Conservation (phyloP, 2,113 vertebrate species). For the Istiophorus platypterus region DNA sequence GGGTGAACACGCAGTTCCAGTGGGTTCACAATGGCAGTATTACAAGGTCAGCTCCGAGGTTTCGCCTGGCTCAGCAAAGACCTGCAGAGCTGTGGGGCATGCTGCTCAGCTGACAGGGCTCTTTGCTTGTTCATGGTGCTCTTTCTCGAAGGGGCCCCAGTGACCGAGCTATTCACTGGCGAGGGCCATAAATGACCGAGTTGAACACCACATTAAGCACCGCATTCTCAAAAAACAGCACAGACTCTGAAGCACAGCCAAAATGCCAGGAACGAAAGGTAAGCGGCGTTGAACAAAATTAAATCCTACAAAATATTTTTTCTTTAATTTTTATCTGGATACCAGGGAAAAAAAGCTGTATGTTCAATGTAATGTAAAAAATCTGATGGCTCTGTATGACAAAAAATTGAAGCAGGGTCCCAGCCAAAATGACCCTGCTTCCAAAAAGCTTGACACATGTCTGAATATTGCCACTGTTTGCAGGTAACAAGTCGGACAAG, state of each 20-base stretch:
- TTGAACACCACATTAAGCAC: constrained; percentile 64
- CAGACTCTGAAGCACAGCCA: constrained; percentile 76
- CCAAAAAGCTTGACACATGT: constrained; percentile 13
- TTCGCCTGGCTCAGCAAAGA: constrained; percentile 86
- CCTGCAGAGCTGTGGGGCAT: constrained; percentile 47
- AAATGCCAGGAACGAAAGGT: constrained; percentile 88
- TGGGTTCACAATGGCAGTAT: constrained; percentile 78
- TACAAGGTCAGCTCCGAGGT: constrained; percentile 73
- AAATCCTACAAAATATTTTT: not conserved
- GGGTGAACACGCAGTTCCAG: constrained; percentile 62
- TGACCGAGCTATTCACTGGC: constrained; percentile 76
- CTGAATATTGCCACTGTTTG: constrained; percentile 38
- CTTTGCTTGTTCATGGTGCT: constrained; percentile 82
- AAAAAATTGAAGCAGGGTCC: not conserved
- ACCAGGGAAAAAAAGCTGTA: not conserved
- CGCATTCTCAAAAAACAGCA: constrained; percentile 73
- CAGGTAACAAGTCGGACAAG: constrained; percentile 88
- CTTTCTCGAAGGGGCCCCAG: constrained; percentile 84
- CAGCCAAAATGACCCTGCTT: not conserved
- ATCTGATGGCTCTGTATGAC: not conserved
- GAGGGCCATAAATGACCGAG: constrained; percentile 82
- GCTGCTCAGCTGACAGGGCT: constrained; percentile 84
- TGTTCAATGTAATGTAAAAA: not conserved
- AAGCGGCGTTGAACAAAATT: constrained; percentile 20
- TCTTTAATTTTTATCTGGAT: not conserved